Evolutionary conservation across 2,888 invertebrate genomes (phyloP), one percentile per base, ranked within the genome.

Genomic region (Melinopterus prodromus): DNA sequence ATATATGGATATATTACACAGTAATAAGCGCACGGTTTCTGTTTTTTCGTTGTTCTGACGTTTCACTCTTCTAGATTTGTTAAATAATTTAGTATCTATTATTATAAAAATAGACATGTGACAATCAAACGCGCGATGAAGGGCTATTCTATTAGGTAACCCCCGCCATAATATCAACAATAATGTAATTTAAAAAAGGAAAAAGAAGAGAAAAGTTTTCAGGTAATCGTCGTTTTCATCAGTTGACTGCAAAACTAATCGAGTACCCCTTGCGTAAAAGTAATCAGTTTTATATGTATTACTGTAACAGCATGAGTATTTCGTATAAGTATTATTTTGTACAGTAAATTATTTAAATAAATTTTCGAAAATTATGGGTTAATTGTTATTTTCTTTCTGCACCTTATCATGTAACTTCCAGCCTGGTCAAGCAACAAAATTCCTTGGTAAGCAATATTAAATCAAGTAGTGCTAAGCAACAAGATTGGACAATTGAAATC

Each of bases 121-220:
- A 89, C 89, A 89, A 89, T 89, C 89, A 89, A 87, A 88, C 88
- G 89, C 89, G 86, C 86, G 86, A 86, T 12, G 35, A 35, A 35
- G 37, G 74, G 74, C 37, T 74, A 74, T 37, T 74, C 74, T 74
- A 74, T 86, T 87, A 84, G 84, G 84, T 80, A 79, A 76, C 15
- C 35, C 16, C 16, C 71, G 15, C 35, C 16, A 74, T 37, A 35
- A 3, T 12, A 53, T 9, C 53, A 53, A 53, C 12, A 53, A 53
- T 53, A 9, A 53, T 53, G 53, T 53, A 53, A 53, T 53, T 53
- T 53, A 53, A 53, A 53, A 12, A 53, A 53, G 53, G n/a, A n/a
- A n/a, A n/a, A 53, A 53, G 53, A 71, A 16, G 14, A 3, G 16
- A 71, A 7, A 71, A 14, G 16, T 71, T 71, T 71, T 5, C 26